Evolutionary conservation across 2,113 vertebrate species (phyloP).

Genomic region (Alligator sinensis): DNA sequence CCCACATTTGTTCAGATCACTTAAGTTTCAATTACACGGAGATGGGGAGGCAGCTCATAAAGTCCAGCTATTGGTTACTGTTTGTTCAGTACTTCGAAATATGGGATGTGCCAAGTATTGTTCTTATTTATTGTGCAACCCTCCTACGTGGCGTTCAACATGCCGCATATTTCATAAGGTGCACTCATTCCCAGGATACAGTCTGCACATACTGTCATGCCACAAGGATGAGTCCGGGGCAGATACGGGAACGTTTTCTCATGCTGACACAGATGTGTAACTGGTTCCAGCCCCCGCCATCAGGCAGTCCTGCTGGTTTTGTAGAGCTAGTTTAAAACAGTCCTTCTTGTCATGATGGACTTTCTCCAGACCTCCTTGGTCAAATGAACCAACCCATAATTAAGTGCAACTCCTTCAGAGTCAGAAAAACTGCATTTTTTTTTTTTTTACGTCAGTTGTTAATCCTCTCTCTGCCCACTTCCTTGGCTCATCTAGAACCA

Average conservation of each 20-base stretch:
- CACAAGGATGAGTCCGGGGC: background rate
- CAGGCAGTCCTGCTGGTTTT: background rate
- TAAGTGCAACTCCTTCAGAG: too few relatives aligned
- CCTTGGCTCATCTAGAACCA: background rate
- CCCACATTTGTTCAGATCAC: background rate
- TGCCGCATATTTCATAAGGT: rapidly evolving
- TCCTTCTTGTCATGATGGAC: background rate
- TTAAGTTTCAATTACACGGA: background rate
- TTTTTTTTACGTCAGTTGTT: too few relatives aligned
- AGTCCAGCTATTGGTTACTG: background rate
- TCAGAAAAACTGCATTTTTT: too few relatives aligned
- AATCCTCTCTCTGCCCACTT: background rate
- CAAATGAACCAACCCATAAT: too few relatives aligned
- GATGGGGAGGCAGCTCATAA: background rate
- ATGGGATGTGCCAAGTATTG: rapidly evolving
- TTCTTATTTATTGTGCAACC: background rate
- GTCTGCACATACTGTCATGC: rapidly evolving
- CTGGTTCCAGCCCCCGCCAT: background rate
- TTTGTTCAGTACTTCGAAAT: background rate
- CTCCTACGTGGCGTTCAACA: background rate
- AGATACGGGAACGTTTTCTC: rapidly evolving
- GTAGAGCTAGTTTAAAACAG: rapidly evolving
- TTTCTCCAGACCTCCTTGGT: background rate
- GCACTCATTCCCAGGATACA: background rate
- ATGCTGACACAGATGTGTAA: rapidly evolving